These are phyloP conservation scores for Platanista minor DNA, from an alignment of 2,113 vertebrate species.

Conservation along the genomic window DNA sequence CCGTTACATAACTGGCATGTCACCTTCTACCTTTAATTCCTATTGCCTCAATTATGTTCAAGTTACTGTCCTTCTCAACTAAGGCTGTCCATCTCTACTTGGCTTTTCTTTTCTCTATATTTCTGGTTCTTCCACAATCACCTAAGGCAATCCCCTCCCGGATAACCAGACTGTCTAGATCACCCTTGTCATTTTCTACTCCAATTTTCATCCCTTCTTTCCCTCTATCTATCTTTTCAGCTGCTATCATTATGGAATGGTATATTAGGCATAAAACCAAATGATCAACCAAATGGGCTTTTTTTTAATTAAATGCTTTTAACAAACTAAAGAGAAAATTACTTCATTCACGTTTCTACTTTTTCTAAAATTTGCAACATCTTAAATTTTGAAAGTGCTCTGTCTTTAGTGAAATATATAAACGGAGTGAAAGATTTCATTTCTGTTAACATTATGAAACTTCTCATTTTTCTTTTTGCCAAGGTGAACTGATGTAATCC, in stretches of 20 bases:
- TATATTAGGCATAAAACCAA: background rate
- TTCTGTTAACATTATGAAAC: constrained; percentile 52
- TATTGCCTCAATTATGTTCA: background rate
- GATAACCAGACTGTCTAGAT: background rate
- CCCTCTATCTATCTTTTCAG: background rate
- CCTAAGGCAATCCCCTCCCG: background rate
- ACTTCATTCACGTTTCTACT: background rate
- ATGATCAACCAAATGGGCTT: background rate
- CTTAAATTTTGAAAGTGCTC: background rate
- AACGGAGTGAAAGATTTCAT: background rate
- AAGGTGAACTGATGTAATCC: constrained; percentile 26
- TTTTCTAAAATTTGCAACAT: background rate
- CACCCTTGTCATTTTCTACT: background rate
- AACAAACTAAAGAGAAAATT: constrained; percentile 5
- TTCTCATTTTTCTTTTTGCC: constrained; percentile 28
- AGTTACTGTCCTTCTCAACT: background rate
- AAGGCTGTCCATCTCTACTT: background rate
- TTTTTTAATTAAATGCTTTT: background rate
- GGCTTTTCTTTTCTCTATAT: background rate
- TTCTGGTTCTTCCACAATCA: background rate
- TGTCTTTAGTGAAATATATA: constrained; percentile 39
- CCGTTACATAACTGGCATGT: accelerated
- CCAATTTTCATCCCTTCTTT: background rate
- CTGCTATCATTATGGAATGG: background rate
- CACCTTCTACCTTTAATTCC: background rate